Evolutionary conservation across 1,140 invertebrate genomes (phyloP).

Genomic region (Papilio helenus): DNA sequence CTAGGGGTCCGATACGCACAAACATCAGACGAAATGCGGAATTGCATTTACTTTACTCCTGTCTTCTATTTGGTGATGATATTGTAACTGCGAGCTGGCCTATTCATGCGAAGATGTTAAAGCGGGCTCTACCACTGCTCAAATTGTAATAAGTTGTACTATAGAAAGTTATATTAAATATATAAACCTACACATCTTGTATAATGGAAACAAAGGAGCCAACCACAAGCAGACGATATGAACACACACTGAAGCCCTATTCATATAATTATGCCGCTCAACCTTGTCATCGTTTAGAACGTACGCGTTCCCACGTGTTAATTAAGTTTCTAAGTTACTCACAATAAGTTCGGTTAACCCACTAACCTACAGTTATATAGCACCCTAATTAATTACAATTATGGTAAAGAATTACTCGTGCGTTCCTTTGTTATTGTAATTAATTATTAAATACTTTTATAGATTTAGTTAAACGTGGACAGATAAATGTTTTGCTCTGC

Average conservation of each 20-base stretch:
- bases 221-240: not conserved
- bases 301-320: not conserved
- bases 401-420: slow-evolving; percentile 1
- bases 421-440: not conserved
- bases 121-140: no score
- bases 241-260: not conserved
- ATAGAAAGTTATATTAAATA: not conserved
- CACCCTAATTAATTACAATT: slow-evolving; percentile 14
- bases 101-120: no score
- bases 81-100: no score
- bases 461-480: no score
- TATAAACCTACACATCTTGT: not conserved
- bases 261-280: not conserved
- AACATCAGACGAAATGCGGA: no score
- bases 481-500: no score
- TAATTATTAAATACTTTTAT: not conserved
- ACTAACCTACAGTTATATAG: slow-evolving; percentile 10
- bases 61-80: no score
- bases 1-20: no score
- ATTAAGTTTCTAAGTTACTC: slow-evolving; percentile 15
- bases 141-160: no score
- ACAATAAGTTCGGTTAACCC: slow-evolving; percentile 21
- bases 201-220: not conserved
- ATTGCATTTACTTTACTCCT: no score
- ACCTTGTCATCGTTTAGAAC: slow-evolving; percentile 11